Evolutionary conservation across 2,888 invertebrate species (phyloP), one percentile per base, ranked within the genome.

Genomic region (Apotomis betuletana): DNA sequence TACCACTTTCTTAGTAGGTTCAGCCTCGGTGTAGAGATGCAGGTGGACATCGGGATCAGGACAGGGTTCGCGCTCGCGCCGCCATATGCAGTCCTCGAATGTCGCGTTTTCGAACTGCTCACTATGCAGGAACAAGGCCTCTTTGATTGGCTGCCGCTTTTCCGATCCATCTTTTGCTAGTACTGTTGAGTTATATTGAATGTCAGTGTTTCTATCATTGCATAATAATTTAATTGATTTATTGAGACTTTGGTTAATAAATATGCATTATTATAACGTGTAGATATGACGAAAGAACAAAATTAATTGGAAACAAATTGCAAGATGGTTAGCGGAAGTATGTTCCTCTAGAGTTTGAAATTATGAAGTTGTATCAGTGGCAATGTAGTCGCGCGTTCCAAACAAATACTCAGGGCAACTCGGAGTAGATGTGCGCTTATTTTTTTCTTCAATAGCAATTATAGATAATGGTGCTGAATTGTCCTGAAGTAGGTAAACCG

Each of bases 31-130:
- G 82, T 96, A 96, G 4, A 96, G 89, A 77, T 95, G 94, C 59
- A 95, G 90, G 59, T 93, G 92, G 38, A 97, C 93, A 67, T 96
- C 95, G 0, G 95, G 95, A 85, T 96, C 96, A 0, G 96, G 96
- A 79, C 96, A 97, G n/a, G 92, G 87, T 77, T 95, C 95, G 57
- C 94, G 90, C 69, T 95, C 95, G 12, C 96, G 94, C 64, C 95
- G 90, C 96, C 96, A 96, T 12, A 95, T 88, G 86, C 97, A 97
- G 80, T 96, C 95, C 62, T 95, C 95, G 58, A 95, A 86, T 0
- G 95, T 94, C 1, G 95, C 94, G 80, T 96, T 96, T 5, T 80
- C 83, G 60, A 94, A 94, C 0, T 91, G 85, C 61, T 94, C 90
- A 75, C 94, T 95, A 80, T 96, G 95, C 8, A 96, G 87, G 73